Percentiles rank a stretch among this genome's conserved stretches.
phyloP scores from a whole-genome alignment of 1,140 invertebrate species.

The Venturia canescens region DNA sequence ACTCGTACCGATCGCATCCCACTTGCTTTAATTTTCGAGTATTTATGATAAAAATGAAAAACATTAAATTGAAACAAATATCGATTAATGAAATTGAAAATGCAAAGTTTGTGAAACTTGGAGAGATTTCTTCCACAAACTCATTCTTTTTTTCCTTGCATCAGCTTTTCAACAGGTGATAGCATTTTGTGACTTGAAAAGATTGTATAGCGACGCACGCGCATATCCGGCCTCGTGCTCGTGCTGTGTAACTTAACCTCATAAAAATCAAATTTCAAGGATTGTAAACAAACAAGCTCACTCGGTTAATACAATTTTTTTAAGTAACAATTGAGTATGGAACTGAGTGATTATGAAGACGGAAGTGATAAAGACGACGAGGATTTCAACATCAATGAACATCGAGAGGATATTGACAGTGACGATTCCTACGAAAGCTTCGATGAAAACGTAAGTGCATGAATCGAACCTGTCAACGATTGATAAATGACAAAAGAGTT shows the following conservation, averaged over 20 bases:
- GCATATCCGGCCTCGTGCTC: no score
- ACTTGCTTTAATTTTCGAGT: no score
- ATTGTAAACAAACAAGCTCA: neutral
- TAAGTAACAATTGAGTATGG: neutral
- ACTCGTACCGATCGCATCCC: no score
- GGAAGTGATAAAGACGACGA: conserved; percentile 52
- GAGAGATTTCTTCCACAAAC: no score
- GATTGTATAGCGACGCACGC: no score
- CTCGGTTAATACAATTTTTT: neutral
- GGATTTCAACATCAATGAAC: conserved; percentile 63
- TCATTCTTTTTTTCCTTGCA: no score
- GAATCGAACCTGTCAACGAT: neutral
- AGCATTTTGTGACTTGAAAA: no score
- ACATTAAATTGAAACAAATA: no score
- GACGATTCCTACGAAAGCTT: conserved; percentile 62
- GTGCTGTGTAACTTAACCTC: neutral
- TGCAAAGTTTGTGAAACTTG: no score
- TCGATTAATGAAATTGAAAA: no score
- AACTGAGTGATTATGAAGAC: conserved; percentile 55
- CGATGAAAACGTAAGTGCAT: conserved; percentile 40
- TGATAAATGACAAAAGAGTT: neutral
- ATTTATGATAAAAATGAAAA: no score
- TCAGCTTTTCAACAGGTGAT: no score
- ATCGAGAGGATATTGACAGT: conserved; percentile 62
- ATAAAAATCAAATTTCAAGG: neutral